These are phyloP conservation scores for Myotis yumanensis DNA, from an alignment of 2,113 vertebrate genomes.

Conservation along the genomic window DNA sequence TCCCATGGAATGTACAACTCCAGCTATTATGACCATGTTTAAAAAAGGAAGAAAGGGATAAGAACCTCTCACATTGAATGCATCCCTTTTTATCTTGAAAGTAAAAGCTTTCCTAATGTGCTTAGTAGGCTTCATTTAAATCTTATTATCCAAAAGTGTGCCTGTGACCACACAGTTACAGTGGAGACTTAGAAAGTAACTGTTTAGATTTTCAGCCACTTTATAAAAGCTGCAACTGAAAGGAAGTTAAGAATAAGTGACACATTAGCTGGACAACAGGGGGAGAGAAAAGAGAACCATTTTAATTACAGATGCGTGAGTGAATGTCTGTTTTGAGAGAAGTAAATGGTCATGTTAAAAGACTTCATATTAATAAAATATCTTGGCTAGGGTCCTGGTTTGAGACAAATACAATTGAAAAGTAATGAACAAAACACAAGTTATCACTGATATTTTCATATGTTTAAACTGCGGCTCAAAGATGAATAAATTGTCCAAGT, in stretches of 20 bases:
- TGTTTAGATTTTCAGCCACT: not conserved
- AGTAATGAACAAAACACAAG: not conserved
- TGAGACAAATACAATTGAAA: not conserved
- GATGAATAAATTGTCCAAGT: not conserved
- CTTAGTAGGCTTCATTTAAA: not conserved
- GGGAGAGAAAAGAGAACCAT: not conserved
- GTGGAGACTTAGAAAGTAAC: not conserved
- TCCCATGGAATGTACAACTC: not conserved
- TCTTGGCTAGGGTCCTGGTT: not conserved
- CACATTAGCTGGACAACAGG: not conserved
- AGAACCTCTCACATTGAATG: not conserved
- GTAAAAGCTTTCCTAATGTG: not conserved
- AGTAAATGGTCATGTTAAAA: not conserved
- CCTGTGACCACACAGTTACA: not conserved
- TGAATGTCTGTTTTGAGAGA: not conserved
- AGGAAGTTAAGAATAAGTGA: not conserved
- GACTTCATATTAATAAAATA: not conserved
- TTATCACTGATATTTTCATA: not conserved
- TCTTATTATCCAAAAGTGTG: not conserved
- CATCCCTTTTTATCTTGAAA: not conserved
- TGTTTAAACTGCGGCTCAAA: not conserved
- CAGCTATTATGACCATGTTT: not conserved
- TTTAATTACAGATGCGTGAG: not conserved
- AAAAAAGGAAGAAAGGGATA: not conserved
- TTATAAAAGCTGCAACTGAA: not conserved